Percentiles rank a stretch among this genome's conserved stretches.
These are phyloP conservation scores for Tupaia tana DNA, from an alignment of 2,113 vertebrate species.

Conservation along the genomic window DNA sequence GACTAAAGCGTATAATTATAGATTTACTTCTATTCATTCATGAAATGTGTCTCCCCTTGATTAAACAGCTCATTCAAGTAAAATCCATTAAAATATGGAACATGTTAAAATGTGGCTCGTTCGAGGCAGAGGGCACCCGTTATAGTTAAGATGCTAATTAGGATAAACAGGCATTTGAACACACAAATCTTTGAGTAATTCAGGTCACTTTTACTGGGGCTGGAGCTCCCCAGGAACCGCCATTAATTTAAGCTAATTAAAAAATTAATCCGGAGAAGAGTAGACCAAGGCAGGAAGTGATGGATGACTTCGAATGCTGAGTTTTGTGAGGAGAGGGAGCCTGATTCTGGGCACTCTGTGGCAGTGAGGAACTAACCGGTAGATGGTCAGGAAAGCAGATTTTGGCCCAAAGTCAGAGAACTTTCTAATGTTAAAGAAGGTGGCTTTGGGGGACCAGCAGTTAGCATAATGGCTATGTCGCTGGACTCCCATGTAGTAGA, in stretches of 20 bases:
- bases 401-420: neutral
- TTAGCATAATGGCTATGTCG: too few relatives aligned
- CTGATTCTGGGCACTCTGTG: neutral
- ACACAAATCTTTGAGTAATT: slow-evolving; percentile 79
- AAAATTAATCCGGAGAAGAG: slow-evolving; percentile 72
- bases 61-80: slow-evolving; percentile 83
- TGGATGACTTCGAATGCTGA: slow-evolving; percentile 26
- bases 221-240: slow-evolving; percentile 69
- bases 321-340: neutral
- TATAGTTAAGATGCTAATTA: slow-evolving; percentile 78
- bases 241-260: slow-evolving; percentile 81
- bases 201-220: slow-evolving; percentile 78
- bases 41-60: slow-evolving; percentile 83
- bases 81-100: slow-evolving; percentile 80
- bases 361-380: neutral
- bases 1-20: slow-evolving; percentile 81
- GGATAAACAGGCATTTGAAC: slow-evolving; percentile 79
- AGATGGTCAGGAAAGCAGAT: slow-evolving; percentile 22
- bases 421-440: neutral
- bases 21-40: slow-evolving; percentile 83
- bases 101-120: slow-evolving; percentile 68
- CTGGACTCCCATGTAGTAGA: too few relatives aligned
- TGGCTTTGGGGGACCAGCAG: neutral
- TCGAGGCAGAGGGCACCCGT: slow-evolving; percentile 63
- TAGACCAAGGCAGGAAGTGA: slow-evolving; percentile 55